Evolutionary conservation across 35 echinoderm and acorn worm species (phyloP).

Genomic region (Apostichopus japonicus): DNA sequence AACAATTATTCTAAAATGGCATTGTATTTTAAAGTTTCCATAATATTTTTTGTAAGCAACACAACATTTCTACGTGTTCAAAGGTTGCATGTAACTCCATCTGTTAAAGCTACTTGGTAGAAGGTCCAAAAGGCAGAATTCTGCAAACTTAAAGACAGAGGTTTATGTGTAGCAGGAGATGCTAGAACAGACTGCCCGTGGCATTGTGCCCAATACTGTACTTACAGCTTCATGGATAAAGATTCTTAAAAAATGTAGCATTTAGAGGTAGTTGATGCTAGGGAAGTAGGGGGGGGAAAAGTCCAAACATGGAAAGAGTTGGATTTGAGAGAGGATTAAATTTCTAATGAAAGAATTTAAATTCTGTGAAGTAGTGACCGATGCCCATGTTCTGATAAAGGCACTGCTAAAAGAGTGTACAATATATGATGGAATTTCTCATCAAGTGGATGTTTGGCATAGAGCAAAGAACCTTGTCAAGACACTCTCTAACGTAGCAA

Average conservation of each 20-base stretch:
- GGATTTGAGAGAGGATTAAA: constrained; percentile 11
- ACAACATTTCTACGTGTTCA: constrained; percentile 43
- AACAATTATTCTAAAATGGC: constrained; percentile 52
- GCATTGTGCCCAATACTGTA: constrained; percentile 52
- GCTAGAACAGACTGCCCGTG: constrained; percentile 49
- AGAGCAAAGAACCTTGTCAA: constrained; percentile 55
- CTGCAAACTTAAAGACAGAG: background rate
- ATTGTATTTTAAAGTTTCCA: constrained; percentile 34
- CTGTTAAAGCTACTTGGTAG: constrained; percentile 37
- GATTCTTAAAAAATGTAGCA: constrained; percentile 5
- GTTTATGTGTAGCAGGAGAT: constrained; percentile 52
- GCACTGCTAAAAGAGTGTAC: constrained; percentile 38
- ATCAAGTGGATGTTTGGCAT: constrained; percentile 65
- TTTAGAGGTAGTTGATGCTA: constrained; percentile 32
- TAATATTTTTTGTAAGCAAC: constrained; percentile 35
- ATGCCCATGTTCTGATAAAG: constrained; percentile 46
- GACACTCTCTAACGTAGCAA: constrained; percentile 35
- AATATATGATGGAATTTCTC: constrained; percentile 41
- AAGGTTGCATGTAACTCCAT: constrained; percentile 25
- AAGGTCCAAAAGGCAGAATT: constrained; percentile 15
- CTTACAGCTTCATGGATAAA: constrained; percentile 53
- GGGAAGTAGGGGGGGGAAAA: constrained; percentile 45
- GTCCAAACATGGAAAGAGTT: constrained; percentile 53
- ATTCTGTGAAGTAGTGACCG: constrained; percentile 27
- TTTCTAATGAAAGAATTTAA: constrained; percentile 54